Base-by-base conservation (phyloP, 2,113 vertebrate genomes). In the Accipiter virgatus region DNA sequence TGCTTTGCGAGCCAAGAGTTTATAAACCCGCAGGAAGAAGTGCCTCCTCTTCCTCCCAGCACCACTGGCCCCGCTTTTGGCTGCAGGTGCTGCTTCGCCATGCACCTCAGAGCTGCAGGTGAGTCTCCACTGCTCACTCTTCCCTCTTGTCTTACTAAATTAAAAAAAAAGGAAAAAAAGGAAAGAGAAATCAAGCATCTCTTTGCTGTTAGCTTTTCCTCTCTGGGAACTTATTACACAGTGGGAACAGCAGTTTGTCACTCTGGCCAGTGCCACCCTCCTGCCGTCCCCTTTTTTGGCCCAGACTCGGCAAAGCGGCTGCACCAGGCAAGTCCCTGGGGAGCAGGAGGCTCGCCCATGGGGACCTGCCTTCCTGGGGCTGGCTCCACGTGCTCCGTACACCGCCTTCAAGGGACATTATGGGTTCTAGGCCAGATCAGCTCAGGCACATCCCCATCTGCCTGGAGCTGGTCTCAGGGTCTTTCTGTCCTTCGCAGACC, bases 401-500 rank as follows among this genome's bases (percentile, higher is more conserved):
- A 4, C 27, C 2, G 0, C 19, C 52, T 52, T 52, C 75, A 73
- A 67, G 52, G 61, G 40, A 32, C 53, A 45, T 36, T 52, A 34
- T 8, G 0, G 7, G 6, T 48, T 61, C 12, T 3, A 31, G 53
- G 16, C 11, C 27, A 27, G 1, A 4, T n/a, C 66, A 47, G 13
- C 45, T 66, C 47, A 73, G 45, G 43, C 52, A 72, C 7, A 4
- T 73, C 36, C 18, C 34, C 26, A 29, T 55, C 42, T 67, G 40
- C 58, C 31, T 48, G 7, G 27, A 1, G 0, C 1, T 66, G 34
- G 42, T 59, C 55, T 78, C n/a, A 50, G 36, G 13, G 26, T 77
- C 31, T 42, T 84, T 45, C n/a, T 68, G 56, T 53, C 43, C 40
- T 38, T 61, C 15, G 9, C 21, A 65, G 56, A 48, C 16, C 8